A percentile compares a stretch with the other conserved stretches of the same genome.
These are phyloP conservation scores for Thelaira solivaga DNA, from an alignment of 2,888 invertebrate species.

Conservation along the genomic window DNA sequence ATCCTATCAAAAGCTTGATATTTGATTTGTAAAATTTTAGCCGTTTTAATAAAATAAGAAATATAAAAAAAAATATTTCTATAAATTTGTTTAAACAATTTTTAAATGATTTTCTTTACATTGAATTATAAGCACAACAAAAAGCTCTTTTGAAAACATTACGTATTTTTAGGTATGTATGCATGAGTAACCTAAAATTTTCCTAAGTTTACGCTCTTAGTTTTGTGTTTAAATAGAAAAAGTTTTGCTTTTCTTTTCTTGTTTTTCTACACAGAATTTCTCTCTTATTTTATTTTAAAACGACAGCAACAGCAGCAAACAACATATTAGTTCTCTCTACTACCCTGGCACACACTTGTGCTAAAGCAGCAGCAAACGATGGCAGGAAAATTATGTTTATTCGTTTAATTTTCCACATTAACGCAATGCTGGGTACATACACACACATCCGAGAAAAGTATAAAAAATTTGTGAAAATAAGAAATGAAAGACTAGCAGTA, in stretches of 20 bases:
- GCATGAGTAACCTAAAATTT: not conserved
- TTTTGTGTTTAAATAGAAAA: not conserved
- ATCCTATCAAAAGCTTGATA: too few species aligned
- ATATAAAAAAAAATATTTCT: too few species aligned
- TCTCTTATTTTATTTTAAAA: not conserved
- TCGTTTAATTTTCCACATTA: slow-evolving; percentile 58
- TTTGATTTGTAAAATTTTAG: too few species aligned
- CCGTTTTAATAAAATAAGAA: too few species aligned
- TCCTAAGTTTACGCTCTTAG: slow-evolving; percentile 18
- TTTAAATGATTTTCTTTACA: too few species aligned
- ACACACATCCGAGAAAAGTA: not conserved
- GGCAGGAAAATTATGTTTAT: slow-evolving; percentile 26
- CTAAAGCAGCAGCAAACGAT: slow-evolving; percentile 5
- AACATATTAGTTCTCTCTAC: slow-evolving; percentile 16
- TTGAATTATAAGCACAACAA: too few species aligned
- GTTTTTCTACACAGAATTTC: not conserved
- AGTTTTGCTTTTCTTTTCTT: slow-evolving; percentile 6
- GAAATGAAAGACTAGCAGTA: slow-evolving; percentile 1
- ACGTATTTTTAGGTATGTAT: not conserved
- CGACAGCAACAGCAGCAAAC: slow-evolving; percentile 1
- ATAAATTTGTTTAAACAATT: too few species aligned
- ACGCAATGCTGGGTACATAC: slow-evolving; percentile 33
- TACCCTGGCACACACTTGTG: not conserved
- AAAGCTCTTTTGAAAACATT: not conserved
- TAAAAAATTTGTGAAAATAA: slow-evolving; percentile 30